Evolutionary conservation across 2,113 vertebrate genomes (phyloP), one percentile per base, ranked within the genome.

Genomic region (Hemibagrus wyckioides): DNA sequence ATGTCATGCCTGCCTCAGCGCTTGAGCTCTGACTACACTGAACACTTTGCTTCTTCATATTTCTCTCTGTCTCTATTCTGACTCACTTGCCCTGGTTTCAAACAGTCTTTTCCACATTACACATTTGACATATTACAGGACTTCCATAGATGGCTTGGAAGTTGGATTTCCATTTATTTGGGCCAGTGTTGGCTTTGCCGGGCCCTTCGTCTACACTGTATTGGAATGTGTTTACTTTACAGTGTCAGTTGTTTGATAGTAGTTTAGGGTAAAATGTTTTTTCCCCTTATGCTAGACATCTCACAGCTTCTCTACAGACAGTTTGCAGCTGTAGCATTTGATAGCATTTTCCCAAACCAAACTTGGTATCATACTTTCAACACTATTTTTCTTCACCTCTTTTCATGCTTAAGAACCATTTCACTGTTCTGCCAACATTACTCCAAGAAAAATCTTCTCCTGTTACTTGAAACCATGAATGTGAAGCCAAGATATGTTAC

Each of bases 191-290:
- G 84, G 73, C 89, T 86, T 80, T 82, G 57, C 65, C 30, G 28
- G 28, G 57, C 8, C 52, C 6, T 13, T 71, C 80, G 21, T 81
- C 86, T 75, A 30, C 63, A 86, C 79, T 63, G 77, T 81, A 67
- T 41, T 79, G 87, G 87, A 85, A 80, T 75, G 69, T 86, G 92
- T 92, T 90, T 93, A 90, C 84, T 82, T 86, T 41, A 84, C 8
- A 48, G n/a, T 90, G 91, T 92, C 90, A 65, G 84, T 87, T 82
- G 56, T 39, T 33, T 82, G 82, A 89, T 88, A 69, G 83, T 77
- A 75, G 83, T 88, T 89, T 86, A 89, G 86, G 86, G 61, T 71
- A 54, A 86, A 79, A 50, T 80, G 67, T 73, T 85, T 89, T 83
- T 89, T 48, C 81, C 77, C 77, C 84, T 91, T 75, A 81, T 67